phyloP scores from a whole-genome alignment of 2,888 invertebrate genomes.

The Brachylomia viminalis region DNA sequence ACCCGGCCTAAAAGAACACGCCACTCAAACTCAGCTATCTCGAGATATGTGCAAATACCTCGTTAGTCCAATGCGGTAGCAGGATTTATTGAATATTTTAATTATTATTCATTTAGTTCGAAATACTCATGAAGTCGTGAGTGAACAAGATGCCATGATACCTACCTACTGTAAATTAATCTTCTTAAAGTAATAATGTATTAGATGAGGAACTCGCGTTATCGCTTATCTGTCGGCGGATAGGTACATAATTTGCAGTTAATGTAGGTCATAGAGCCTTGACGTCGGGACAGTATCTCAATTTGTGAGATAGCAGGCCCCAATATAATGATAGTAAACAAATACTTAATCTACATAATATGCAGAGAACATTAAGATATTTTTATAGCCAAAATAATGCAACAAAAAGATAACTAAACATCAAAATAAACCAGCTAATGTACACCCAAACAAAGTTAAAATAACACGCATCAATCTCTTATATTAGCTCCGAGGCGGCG shows the following conservation, averaged over 20 bases:
- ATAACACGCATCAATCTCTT: slow-evolving; percentile 87
- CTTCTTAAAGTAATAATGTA: slow-evolving; percentile 31
- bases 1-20: slow-evolving; percentile 65
- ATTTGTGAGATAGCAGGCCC: slow-evolving; percentile 18
- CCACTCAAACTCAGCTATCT: slow-evolving; percentile 63
- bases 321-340: slow-evolving; percentile 33
- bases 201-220: slow-evolving; percentile 29
- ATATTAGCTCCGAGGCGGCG: slow-evolving; percentile 84
- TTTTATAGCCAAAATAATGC: slow-evolving; percentile 54
- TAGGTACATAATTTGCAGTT: slow-evolving; percentile 27
- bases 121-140: slow-evolving; percentile 59
- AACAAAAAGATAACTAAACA: slow-evolving; percentile 63
- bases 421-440: slow-evolving; percentile 71
- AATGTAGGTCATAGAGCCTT: slow-evolving; percentile 50
- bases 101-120: slow-evolving; percentile 64
- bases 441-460: slow-evolving; percentile 77
- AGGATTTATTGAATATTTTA: slow-evolving; percentile 67
- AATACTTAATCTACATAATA: slow-evolving; percentile 19
- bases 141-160: slow-evolving; percentile 41
- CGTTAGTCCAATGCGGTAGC: slow-evolving; percentile 64
- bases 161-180: slow-evolving; percentile 36
- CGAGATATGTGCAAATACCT: slow-evolving; percentile 61
- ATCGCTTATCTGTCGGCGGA: slow-evolving; percentile 25
- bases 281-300: slow-evolving; percentile 25
- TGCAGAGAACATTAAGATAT: slow-evolving; percentile 39